Evolutionary conservation across 1,140 invertebrate species (phyloP).

Genomic region (Ectropis grisescens): DNA sequence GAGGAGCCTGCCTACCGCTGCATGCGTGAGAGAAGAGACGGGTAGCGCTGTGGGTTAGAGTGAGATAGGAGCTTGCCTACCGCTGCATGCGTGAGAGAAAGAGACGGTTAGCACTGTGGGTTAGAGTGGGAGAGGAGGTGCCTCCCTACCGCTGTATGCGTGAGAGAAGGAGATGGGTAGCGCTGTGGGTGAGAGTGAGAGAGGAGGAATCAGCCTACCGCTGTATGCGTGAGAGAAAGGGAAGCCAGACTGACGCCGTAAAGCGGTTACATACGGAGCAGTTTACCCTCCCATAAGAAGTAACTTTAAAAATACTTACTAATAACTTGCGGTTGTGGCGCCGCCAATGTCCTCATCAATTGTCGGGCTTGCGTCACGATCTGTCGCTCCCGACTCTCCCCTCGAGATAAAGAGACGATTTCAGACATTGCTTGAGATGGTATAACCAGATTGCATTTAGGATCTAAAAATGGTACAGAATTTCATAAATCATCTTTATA

Average conservation of each 20-base stretch:
- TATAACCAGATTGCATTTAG: constrained; percentile 17
- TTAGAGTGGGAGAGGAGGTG: background rate
- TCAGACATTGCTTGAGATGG: constrained; percentile 4
- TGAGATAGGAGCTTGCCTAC: background rate
- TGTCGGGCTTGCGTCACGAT: constrained; percentile 16
- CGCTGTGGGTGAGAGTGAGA: background rate
- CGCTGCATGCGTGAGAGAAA: background rate
- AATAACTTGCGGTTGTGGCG: no score
- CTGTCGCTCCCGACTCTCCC: constrained; percentile 12
- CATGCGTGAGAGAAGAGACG: background rate
- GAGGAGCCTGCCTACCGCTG: background rate
- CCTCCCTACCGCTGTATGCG: background rate
- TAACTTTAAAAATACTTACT: no score
- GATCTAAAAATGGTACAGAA: constrained; percentile 23
- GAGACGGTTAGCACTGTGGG: background rate
- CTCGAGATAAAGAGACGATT: constrained; percentile 8
- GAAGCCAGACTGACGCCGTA: no score
- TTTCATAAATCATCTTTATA: no score
- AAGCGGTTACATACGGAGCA: no score
- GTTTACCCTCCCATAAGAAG: no score
- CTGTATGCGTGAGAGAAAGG: background rate
- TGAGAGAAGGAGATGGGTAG: background rate
- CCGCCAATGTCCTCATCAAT: constrained; percentile 6
- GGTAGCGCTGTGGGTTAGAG: background rate
- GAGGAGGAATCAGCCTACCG: background rate